Percentiles rank a stretch among this genome's conserved stretches.
These are phyloP conservation scores for Melanerpes aurifrons DNA, from an alignment of 2,113 vertebrate species.

Conservation along the genomic window DNA sequence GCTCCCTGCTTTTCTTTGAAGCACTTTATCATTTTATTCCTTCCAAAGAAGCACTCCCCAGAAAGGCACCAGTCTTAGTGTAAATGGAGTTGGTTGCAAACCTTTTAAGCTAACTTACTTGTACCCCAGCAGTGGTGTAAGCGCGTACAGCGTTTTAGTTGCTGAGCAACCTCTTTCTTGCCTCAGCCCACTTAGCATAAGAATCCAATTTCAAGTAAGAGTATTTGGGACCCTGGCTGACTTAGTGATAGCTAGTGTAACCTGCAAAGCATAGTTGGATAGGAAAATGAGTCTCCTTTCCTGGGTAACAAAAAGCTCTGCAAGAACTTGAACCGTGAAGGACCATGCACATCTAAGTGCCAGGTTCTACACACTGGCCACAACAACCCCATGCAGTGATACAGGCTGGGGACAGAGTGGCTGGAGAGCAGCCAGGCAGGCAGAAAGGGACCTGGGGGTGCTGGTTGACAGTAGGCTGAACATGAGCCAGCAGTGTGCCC, in stretches of 20 bases:
- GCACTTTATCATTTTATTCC: background rate
- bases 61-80: background rate
- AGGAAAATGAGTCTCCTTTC: background rate
- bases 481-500: too few relatives aligned
- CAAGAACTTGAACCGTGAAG: background rate
- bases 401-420: too few relatives aligned
- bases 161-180: constrained; percentile 44
- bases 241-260: background rate
- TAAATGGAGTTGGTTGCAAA: background rate
- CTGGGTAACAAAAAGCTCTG: background rate
- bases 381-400: too few relatives aligned
- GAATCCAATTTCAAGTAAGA: background rate
- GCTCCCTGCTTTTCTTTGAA: background rate
- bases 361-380: too few relatives aligned
- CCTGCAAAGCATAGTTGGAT: background rate
- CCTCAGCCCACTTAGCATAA: background rate
- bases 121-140: background rate
- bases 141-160: background rate
- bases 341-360: background rate
- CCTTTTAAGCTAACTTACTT: background rate
- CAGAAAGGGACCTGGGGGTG: too few relatives aligned
- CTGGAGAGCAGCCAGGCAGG: too few relatives aligned
- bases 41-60: background rate
- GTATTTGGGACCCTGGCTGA: background rate
- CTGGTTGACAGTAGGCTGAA: too few relatives aligned